phyloP scores from a whole-genome alignment of 2,888 invertebrate genomes.

The Temnothorax ravouxi region DNA sequence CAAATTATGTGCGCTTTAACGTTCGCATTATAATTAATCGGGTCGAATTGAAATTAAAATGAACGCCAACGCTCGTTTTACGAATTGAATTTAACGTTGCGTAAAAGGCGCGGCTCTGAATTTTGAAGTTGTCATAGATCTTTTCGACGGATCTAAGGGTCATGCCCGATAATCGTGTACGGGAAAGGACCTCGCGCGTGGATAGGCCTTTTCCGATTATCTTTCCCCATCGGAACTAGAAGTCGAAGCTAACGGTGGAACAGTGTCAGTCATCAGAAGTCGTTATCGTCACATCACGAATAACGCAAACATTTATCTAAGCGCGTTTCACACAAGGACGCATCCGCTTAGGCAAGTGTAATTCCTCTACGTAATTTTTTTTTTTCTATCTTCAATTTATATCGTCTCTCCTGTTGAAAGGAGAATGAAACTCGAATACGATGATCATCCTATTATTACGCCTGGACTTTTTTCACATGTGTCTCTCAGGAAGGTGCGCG shows the following conservation, averaged over 20 bases:
- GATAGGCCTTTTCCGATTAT: background rate
- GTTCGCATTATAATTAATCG: constrained; percentile 10
- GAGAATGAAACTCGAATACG: background rate
- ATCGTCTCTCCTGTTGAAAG: background rate
- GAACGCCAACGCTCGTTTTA: background rate
- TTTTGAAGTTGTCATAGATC: background rate
- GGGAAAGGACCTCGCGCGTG: background rate
- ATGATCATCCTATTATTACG: background rate
- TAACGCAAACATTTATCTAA: constrained; percentile 47
- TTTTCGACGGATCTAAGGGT: constrained; percentile 2
- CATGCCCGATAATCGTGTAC: background rate
- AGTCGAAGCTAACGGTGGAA: constrained; percentile 2
- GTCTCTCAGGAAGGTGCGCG: background rate
- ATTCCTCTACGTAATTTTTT: background rate
- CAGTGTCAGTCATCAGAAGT: constrained; percentile 16
- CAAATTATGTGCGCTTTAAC: background rate
- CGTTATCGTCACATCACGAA: constrained; percentile 27
- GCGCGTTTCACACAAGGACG: constrained; percentile 2
- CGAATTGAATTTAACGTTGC: constrained; percentile 9
- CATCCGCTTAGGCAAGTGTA: background rate
- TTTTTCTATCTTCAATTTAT: background rate
- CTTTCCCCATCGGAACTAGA: constrained; percentile 1
- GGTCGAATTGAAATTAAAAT: background rate
- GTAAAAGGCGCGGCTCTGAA: background rate
- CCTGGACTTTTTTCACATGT: background rate